Evolutionary conservation across 2,797 vertebrate species (phyloP), one percentile per base, ranked within the genome.

Genomic region (Adrianichthys oophorus): DNA sequence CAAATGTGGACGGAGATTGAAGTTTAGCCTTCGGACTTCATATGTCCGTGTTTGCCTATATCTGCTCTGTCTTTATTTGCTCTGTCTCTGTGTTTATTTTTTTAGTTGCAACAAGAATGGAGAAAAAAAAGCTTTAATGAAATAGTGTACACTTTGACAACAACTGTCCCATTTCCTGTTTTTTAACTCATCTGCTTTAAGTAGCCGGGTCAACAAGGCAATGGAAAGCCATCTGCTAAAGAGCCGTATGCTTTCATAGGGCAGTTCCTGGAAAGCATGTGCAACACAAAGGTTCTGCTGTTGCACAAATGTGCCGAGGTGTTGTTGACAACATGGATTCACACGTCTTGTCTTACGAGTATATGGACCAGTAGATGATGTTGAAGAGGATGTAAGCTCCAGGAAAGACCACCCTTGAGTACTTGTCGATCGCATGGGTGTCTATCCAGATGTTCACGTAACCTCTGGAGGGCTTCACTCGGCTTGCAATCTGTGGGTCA

Each of bases 321-420:
- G 50, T 46, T 24, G 43, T 10, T 61, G 65, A 63, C 49, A 59
- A 53, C 40, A 3, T 19, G 16, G 41, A 51, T 52, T 45, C 45
- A 41, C 48, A 52, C 37, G 40, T 63, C 56, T 56, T 4, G 1
- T 23, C 68, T 90, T 92, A 98, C 41, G 90, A 95, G 87, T 98
- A 98, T 71, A 98, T 96, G 81, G 93, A 95, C 97, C 97, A 99
- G 76, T 99, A 99, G 89, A 98, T 93, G 87, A 98, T 92, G 85
- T 98, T 98, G 86, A 99, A 99, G 89, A 98, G 93, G 84, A 96
- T 94, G 77, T 95, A 99, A 1, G 94, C 94, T 55, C 94, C 96
- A 37, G 97, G 97, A 70, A 99, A 99, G 79, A 98, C 91, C 55
- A 96, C 74, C 83, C 96, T 90, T 1, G 96, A 99, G 86, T 98